A percentile compares a stretch with the other conserved stretches of the same genome.
phyloP scores from a whole-genome alignment of 1,140 invertebrate genomes.

The Dreissena polymorpha region DNA sequence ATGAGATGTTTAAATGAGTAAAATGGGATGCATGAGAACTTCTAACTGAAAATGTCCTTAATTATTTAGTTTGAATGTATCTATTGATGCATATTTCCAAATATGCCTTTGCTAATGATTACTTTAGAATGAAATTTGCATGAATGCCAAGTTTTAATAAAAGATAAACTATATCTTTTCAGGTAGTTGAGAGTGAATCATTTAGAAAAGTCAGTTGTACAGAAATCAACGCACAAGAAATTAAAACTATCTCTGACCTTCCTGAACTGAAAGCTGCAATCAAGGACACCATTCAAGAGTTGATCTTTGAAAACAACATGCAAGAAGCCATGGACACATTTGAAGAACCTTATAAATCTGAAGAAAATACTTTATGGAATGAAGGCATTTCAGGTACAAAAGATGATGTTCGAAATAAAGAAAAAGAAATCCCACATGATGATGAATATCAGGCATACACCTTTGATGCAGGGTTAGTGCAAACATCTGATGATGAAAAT shows the following conservation, averaged over 20 bases:
- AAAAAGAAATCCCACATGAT: neutral
- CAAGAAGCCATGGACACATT: neutral
- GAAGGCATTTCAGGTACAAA: neutral
- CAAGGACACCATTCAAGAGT: conserved; percentile 22
- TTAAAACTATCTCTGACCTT: neutral
- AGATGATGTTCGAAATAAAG: neutral
- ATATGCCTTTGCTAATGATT: too few species aligned
- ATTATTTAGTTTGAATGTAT: too few species aligned
- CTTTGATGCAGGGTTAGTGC: too few species aligned
- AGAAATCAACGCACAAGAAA: neutral
- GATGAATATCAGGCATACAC: neutral
- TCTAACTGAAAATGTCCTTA: too few species aligned
- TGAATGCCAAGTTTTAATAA: too few species aligned
- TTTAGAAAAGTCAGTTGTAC: conserved; percentile 28
- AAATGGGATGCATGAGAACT: too few species aligned
- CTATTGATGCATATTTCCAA: too few species aligned
- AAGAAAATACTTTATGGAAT: neutral
- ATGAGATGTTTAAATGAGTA: too few species aligned
- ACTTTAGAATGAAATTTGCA: too few species aligned
- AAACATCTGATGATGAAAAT: too few species aligned
- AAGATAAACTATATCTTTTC: neutral
- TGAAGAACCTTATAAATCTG: neutral
- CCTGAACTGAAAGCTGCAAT: neutral
- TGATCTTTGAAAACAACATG: conserved; percentile 32
- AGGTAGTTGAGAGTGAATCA: conserved; percentile 46